Base-by-base conservation (phyloP, 2,113 vertebrate genomes). In the Halcyon senegalensis region DNA sequence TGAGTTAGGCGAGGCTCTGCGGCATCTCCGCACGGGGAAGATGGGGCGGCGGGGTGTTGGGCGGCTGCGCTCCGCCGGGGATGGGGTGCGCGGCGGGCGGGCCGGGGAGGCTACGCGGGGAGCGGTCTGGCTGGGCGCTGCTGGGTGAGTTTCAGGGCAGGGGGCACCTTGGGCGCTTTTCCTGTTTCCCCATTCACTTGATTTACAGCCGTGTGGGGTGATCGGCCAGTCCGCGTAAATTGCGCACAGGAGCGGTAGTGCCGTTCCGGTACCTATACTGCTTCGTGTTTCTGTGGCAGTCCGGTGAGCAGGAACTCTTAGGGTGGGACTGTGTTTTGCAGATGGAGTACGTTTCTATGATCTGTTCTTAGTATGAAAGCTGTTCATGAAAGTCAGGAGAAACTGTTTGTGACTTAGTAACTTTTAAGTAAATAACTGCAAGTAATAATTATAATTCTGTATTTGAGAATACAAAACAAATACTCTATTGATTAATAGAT, bases 191-290 rank as follows among this genome's bases (percentile, higher is more conserved):
- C 24, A 0, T 8, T 37, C 17, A 8, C 4, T 21, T 19, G 9
- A 3, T 39, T 14, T 9, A 4, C 5, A 7, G 3, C 11, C 9
- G 30, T 10, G 50, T 1, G n/a, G 27, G 33, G 28, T 2, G 25
- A 2, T 41, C 11, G 37, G 67, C 44, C 30, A 68, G 4, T 7
- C 25, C 17, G 31, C 56, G 25, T 13, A 4, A 20, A 7, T 11
- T 5, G 63, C 20, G 50, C 48, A 0, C 15, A 2, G 83, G 3
- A 19, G 85, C 37, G 12, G 13, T 1, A 8, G 24, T 7, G 89
- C 33, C 16, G 31, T 30, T n/a, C n/a, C 20, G 2, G 0, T 25
- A 0, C 12, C 46, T 27, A 11, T 16, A 2, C 43, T 16, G 33
- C 15, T 46, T 9, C 2, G 0, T 19, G 50, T 14, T 33, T 58